Conservation (phyloP, 2,113 vertebrate genomes). For the Gobius niger region DNA sequence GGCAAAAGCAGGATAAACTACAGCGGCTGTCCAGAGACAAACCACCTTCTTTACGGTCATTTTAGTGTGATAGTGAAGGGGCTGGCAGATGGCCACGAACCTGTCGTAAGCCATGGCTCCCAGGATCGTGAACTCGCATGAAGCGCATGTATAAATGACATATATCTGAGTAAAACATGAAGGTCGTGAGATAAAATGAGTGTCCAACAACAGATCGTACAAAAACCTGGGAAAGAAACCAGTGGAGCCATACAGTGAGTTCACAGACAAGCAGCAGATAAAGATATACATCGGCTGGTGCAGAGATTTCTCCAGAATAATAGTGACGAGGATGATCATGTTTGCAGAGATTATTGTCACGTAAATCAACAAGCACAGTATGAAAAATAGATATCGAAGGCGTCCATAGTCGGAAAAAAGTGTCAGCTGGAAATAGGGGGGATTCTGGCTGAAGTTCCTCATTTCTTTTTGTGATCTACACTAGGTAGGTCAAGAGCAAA, state of each 20-base stretch:
- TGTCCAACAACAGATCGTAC: constrained; percentile 14
- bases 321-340: constrained; percentile 6
- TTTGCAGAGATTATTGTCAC: too few relatives aligned
- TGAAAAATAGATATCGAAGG: too few relatives aligned
- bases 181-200: constrained; percentile 22
- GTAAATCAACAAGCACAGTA: too few relatives aligned
- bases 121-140: constrained; percentile 4
- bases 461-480: too few relatives aligned
- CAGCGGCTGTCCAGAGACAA: not conserved
- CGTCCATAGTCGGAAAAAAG: too few relatives aligned
- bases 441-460: too few relatives aligned
- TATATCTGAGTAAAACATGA: constrained; percentile 20
- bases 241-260: constrained; percentile 37
- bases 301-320: constrained; percentile 1
- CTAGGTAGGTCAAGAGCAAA: too few relatives aligned
- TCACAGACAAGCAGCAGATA: too few relatives aligned
- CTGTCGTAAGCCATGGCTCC: constrained; percentile 41
- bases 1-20: not conserved
- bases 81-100: constrained; percentile 34
- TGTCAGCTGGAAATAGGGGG: too few relatives aligned
- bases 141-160: constrained; percentile 16
- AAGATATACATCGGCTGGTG: too few relatives aligned
- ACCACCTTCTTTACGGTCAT: not conserved
- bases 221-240: constrained; percentile 13
- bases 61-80: constrained; percentile 32